Evolutionary conservation across 2,797 vertebrate genomes (phyloP).

Genomic region (Aselliscus stoliczkanus): DNA sequence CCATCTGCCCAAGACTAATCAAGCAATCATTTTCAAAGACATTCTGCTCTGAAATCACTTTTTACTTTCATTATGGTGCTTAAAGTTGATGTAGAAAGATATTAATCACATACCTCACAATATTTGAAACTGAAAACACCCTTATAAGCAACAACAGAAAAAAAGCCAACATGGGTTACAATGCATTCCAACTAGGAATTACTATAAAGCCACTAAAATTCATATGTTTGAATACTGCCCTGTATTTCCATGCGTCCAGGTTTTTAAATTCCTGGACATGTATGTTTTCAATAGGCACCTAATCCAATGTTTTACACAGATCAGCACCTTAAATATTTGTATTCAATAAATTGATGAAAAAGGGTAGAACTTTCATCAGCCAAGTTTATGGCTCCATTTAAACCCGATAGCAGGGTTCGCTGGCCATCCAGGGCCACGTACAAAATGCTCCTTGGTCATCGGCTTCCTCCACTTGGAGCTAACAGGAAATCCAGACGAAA

Average conservation of each 20-base stretch:
- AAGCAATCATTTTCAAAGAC: neutral
- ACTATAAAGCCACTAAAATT: too few relatives aligned
- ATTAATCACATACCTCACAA: neutral
- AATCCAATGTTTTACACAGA: neutral
- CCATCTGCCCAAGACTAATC: neutral
- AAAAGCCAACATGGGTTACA: neutral
- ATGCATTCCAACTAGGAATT: neutral
- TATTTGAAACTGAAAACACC: neutral
- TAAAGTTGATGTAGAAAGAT: neutral
- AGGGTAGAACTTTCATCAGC: neutral
- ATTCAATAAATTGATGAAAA: neutral
- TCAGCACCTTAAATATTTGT: neutral
- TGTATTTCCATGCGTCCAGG: too few relatives aligned
- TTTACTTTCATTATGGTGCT: neutral
- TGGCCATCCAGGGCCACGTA: neutral
- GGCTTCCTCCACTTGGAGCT: neutral
- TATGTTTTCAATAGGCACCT: neutral
- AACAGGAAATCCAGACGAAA: neutral
- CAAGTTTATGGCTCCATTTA: neutral
- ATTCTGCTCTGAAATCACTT: neutral
- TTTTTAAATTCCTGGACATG: neutral
- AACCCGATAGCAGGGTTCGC: neutral
- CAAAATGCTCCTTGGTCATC: neutral
- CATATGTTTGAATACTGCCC: neutral
- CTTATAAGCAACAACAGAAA: neutral